Percentiles rank a stretch among this genome's conserved stretches.
Conservation (phyloP, 2,888 invertebrate genomes). For the Brachyptera putata region DNA sequence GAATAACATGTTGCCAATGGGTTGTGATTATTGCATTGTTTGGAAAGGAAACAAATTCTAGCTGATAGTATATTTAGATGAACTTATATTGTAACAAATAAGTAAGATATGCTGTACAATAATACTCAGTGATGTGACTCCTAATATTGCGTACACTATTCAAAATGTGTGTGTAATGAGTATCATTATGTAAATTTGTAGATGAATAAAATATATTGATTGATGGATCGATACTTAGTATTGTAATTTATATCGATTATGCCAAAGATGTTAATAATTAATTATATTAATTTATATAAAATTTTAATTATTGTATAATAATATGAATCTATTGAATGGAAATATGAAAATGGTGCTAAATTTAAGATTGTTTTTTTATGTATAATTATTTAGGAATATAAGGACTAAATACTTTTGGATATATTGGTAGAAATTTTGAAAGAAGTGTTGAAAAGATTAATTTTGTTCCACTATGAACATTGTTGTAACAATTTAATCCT, state of each 20-base stretch:
- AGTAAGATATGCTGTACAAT: neutral
- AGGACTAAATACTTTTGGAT: too few species aligned
- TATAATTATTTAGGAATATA: too few species aligned
- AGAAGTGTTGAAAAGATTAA: too few species aligned
- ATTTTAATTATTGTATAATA: too few species aligned
- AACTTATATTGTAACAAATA: too few species aligned
- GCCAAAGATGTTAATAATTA: slow-evolving; percentile 5
- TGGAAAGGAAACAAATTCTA: too few species aligned
- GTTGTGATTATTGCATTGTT: neutral
- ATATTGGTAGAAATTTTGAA: too few species aligned
- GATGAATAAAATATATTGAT: neutral
- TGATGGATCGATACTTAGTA: neutral
- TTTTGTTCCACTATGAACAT: too few species aligned
- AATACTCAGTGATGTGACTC: neutral
- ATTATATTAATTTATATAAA: slow-evolving; percentile 6
- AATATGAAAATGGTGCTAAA: too few species aligned
- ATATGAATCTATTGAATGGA: too few species aligned
- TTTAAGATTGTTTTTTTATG: too few species aligned
- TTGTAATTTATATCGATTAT: neutral
- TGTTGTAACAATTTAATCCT: too few species aligned
- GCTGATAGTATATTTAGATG: neutral
- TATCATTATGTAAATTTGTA: slow-evolving; percentile 1
- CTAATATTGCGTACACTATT: neutral
- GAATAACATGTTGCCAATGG: neutral
- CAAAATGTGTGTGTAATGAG: neutral